phyloP scores from a whole-genome alignment of 2,113 vertebrate genomes.

The Haliaeetus leucogaster region DNA sequence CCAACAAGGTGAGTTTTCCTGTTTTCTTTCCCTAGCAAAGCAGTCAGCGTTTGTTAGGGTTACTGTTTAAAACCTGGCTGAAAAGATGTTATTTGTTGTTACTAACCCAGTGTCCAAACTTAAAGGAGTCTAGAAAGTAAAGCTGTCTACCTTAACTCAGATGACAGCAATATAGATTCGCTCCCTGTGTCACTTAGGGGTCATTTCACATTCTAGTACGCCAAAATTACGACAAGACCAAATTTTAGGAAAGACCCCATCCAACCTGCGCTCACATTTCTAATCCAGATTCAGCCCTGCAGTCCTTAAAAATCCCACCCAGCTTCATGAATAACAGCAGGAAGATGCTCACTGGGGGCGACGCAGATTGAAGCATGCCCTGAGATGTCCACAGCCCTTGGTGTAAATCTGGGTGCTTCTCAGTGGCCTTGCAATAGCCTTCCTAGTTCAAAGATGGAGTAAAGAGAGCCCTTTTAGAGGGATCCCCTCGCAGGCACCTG shows the following conservation, averaged over 20 bases:
- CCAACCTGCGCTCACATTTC: background rate
- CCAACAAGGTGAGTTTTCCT: background rate
- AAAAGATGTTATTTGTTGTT: background rate
- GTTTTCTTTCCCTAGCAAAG: background rate
- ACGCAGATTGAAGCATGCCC: background rate
- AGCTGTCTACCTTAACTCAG: background rate
- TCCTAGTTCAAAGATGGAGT: background rate
- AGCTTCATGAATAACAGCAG: background rate
- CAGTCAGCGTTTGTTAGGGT: background rate
- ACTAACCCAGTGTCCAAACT: background rate
- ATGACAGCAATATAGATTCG: background rate
- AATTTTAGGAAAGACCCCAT: background rate
- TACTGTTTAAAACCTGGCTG: background rate
- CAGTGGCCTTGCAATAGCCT: background rate
- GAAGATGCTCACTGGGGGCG: background rate
- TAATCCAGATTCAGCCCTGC: background rate
- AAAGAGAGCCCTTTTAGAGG: background rate
- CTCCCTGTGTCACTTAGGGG: background rate
- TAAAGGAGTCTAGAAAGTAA: background rate
- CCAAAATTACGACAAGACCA: background rate
- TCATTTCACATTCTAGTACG: background rate
- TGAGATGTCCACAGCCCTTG: rapidly evolving
- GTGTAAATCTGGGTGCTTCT: background rate
- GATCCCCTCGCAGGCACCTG: background rate
- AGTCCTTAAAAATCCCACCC: background rate